Conservation (phyloP, 2,797 vertebrate species). For the Meda fulgida region DNA sequence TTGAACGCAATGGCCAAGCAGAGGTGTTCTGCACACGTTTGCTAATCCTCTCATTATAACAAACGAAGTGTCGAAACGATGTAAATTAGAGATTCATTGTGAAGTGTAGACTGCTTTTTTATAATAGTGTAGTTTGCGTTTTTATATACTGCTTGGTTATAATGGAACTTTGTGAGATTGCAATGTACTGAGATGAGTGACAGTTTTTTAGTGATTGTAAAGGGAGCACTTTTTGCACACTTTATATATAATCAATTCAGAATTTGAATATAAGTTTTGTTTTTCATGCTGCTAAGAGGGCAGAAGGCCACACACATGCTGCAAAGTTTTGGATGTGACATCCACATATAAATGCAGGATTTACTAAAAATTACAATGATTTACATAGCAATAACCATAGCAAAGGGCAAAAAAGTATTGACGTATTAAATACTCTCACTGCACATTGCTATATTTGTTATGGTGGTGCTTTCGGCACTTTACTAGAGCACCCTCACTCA, state of each 20-base stretch:
- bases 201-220: not conserved
- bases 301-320: too few relatives aligned
- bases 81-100: not conserved
- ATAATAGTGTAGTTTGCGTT: too few relatives aligned
- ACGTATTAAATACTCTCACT: not conserved
- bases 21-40: too few relatives aligned
- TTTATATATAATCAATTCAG: not conserved
- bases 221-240: too few relatives aligned
- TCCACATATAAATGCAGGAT: not conserved
- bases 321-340: too few relatives aligned
- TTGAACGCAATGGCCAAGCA: not conserved
- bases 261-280: not conserved
- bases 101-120: not conserved
- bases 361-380: not conserved
- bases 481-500: not conserved
- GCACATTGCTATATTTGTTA: not conserved
- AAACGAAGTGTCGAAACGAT: not conserved
- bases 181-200: not conserved
- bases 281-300: too few relatives aligned
- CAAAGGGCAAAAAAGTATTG: not conserved
- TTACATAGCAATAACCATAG: not conserved
- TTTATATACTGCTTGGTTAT: not conserved
- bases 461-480: not conserved
- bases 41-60: not conserved
- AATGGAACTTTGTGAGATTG: not conserved